phyloP scores from a whole-genome alignment of 2,888 invertebrate species.

The Eupithecia subumbrata region DNA sequence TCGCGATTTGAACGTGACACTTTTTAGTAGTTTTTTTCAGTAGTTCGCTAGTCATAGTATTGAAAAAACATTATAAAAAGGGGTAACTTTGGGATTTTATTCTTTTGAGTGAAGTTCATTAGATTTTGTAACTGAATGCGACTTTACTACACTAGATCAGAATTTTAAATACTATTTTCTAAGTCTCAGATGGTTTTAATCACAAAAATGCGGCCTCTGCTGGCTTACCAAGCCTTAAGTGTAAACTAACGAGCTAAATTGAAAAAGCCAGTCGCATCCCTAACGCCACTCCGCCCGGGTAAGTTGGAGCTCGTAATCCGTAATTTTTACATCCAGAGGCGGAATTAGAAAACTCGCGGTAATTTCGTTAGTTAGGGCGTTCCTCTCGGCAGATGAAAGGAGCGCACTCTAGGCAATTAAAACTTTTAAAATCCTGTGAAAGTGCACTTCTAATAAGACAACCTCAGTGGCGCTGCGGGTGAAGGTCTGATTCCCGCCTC shows the following conservation, averaged over 20 bases:
- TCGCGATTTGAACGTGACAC: no score
- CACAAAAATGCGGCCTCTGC: no score
- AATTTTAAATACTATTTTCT: no score
- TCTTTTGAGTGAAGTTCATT: no score
- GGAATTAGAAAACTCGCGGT: constrained; percentile 28
- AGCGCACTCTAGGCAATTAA: constrained; percentile 12
- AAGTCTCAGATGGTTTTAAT: no score
- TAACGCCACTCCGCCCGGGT: not conserved
- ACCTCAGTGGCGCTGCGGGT: not conserved
- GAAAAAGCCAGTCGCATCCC: not conserved
- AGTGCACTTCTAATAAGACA: not conserved
- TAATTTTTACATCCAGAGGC: constrained; percentile 19
- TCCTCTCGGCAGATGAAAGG: constrained; percentile 11
- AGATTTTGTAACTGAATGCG: no score
- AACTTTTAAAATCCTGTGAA: constrained; percentile 12
- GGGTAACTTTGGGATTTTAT: no score
- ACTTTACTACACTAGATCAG: no score
- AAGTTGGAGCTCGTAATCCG: constrained; percentile 7
- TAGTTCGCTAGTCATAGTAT: no score
- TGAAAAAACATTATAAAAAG: no score
- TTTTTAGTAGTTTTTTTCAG: no score
- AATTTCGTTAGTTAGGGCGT: constrained; percentile 23
- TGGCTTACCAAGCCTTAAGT: no score
- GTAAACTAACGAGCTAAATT: not conserved
- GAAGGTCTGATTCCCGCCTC: not conserved